Evolutionary conservation across 2,888 invertebrate genomes (phyloP), one percentile per base, ranked within the genome.

Genomic region (Pantelozetes paolii): DNA sequence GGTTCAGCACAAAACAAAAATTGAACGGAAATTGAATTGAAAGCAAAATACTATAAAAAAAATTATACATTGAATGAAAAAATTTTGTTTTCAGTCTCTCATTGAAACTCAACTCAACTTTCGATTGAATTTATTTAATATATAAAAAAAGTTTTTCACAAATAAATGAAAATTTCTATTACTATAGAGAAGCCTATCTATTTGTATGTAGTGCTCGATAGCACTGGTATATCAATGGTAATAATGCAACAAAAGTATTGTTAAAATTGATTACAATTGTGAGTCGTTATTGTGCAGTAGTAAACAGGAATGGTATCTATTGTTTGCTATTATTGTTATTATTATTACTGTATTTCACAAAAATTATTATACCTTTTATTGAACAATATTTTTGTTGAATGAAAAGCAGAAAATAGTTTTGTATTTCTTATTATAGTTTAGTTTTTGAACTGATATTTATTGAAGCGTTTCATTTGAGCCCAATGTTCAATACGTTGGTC

Each of bases 301-400:
- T 57, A 57, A 57, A 57, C 57, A 57, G 57, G 57, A 57, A 57
- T 57, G 28, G 28, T 2, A 57, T 15, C 28, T 36, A 36, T 36
- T 36, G 36, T 36, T 36, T 36, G 36, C 36, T 36, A 36, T 36
- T 36, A 36, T 36, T 36, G 9, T 36, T 36, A 36, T 36, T 54
- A 54, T 54, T 54, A 54, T 54, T 54, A 26, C 11, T 57, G 28
- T 13, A 57, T 57, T 28, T 54, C 23, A 23, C 20, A 28, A 15
- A 57, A 57, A 57, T 57, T 57, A 57, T 28, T 23, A 57, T 57
- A 57, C 28, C 20, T 57, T 57, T 57, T 18, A 18, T 28, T 26
- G 28, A 28, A 57, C 20, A 15, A 57, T 54, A 28, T 26, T 57
- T 28, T 57, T 57, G 15, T 57, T 28, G 15, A 57, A 57, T 57